Evolutionary conservation across 2,888 invertebrate species (phyloP), one percentile per base, ranked within the genome.

Genomic region (Peribatodes rhomboidaria): DNA sequence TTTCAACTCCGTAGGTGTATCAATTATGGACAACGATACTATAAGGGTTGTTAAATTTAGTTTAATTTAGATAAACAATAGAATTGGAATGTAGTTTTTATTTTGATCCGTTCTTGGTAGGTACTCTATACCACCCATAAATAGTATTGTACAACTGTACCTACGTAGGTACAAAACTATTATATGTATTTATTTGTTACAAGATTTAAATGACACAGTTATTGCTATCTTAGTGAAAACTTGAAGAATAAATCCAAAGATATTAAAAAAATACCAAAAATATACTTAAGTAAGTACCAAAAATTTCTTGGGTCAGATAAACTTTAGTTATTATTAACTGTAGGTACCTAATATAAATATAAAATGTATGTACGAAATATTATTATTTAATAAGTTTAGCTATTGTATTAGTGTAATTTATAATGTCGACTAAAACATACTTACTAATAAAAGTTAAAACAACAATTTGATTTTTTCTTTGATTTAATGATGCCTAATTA

Each of bases 361-460:
- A 46, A 81, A 87, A 78, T 81, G 54, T 83, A 85, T 83, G 74
- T 82, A 82, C 82, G 79, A 83, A 81, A 79, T 82, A 80, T 76
- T 79, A 76, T 78, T 64, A 57, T 64, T 80, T 75, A 72, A 77
- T 80, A 84, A 84, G 77, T 74, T 76, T 83, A 85, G 82, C 72
- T 79, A 77, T 74, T 71, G 75, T 80, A 70, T 80, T 88, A 88
- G 82, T 76, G 65, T 86, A 86, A 88, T 86, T 87, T 87, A 87
- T 82, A 85, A 81, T 82, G 78, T 79, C 75, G 69, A 74, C 75
- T 82, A 79, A 80, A 78, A 78, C 68, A 70, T 75, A 81, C 78
- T 80, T 75, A 81, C 78, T 80, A 82, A 82, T 79, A 75, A 82
- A 71, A 63, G 10, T 49, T 61, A 60, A 71, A 66, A 65, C 54